Evolutionary conservation across 2,113 vertebrate genomes (phyloP).

Genomic region (Hyaena hyaena): DNA sequence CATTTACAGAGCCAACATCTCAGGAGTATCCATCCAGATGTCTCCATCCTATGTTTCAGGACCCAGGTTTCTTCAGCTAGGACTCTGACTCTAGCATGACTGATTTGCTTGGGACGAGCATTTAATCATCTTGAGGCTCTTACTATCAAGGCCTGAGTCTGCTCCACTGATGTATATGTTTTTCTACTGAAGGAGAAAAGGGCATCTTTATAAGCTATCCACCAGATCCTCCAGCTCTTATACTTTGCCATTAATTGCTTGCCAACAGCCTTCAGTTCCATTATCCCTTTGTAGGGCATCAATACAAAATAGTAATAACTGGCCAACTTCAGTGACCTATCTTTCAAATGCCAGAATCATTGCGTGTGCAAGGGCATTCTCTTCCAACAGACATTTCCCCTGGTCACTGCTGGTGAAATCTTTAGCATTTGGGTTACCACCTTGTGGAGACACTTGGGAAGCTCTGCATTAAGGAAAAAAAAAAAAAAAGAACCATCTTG

Average conservation of each 20-base stretch:
- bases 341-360: slow-evolving; percentile 32
- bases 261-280: not conserved
- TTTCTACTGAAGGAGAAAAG: slow-evolving; percentile 16
- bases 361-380: not conserved
- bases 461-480: not conserved
- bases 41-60: slow-evolving; percentile 5
- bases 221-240: not conserved
- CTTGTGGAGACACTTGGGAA: not conserved
- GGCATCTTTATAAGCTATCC: slow-evolving; percentile 17
- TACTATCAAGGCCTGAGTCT: slow-evolving; percentile 1
- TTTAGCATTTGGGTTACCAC: not conserved
- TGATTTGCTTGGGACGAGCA: not conserved
- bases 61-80: not conserved
- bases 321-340: slow-evolving; percentile 9
- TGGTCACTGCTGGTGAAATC: not conserved
- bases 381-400: not conserved
- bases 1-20: not conserved
- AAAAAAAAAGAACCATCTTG: not conserved
- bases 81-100: not conserved
- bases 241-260: slow-evolving; percentile 25
- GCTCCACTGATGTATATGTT: not conserved
- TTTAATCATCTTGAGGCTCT: slow-evolving; percentile 34
- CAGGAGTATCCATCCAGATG: not conserved
- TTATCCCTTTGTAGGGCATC: slow-evolving; percentile 8
- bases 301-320: slow-evolving; percentile 46